phyloP scores from a whole-genome alignment of 2,113 vertebrate genomes.

The Anoura caudifer region DNA sequence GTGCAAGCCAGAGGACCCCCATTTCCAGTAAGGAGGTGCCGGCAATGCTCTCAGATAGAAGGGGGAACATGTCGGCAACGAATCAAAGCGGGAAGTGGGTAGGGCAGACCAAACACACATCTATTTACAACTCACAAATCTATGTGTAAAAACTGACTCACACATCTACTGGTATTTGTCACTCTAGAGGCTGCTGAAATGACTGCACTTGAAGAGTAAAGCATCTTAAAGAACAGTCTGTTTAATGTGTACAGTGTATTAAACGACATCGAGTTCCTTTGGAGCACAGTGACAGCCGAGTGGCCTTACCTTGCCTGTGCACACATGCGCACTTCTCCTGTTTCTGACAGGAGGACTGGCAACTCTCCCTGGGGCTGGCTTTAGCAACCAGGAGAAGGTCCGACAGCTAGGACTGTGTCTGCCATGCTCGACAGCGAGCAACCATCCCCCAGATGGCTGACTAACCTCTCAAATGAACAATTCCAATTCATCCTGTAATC shows the following conservation, averaged over 20 bases:
- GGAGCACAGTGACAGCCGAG: conserved; percentile 3
- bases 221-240: conserved; percentile 8
- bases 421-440: fast-evolving
- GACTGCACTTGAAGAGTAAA: conserved; percentile 38
- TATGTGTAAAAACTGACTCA: conserved; percentile 57
- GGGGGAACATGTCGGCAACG: conserved; percentile 48
- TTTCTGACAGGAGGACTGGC: neutral
- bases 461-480: neutral
- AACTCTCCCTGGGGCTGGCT: neutral
- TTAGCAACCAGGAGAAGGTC: neutral
- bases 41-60: conserved; percentile 50
- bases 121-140: conserved; percentile 41
- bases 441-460: neutral
- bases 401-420: fast-evolving
- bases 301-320: neutral
- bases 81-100: conserved; percentile 35
- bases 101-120: conserved; percentile 4
- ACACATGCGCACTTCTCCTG: neutral
- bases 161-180: conserved; percentile 20
- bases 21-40: neutral
- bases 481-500: neutral
- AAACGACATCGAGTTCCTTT: conserved; percentile 57
- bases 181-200: conserved; percentile 39
- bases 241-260: conserved; percentile 43
- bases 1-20: conserved; percentile 32